Evolutionary conservation across 2,113 vertebrate genomes (phyloP).

Genomic region (Bos indicus): DNA sequence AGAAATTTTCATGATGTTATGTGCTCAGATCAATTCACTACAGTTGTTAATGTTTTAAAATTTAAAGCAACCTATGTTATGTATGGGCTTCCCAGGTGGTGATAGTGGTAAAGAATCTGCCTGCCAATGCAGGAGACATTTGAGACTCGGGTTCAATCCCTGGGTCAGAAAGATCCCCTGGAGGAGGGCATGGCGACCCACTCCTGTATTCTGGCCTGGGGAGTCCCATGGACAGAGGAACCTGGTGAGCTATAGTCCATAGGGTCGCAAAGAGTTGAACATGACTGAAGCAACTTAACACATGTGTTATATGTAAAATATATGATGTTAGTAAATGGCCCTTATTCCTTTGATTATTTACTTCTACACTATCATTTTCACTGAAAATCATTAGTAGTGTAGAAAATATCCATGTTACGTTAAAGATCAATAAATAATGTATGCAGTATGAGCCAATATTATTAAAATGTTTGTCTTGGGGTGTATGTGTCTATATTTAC

Average conservation of each 20-base stretch:
- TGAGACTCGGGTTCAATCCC: fast-evolving
- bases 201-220: background rate
- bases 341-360: background rate
- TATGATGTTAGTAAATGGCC: background rate
- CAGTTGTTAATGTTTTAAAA: background rate
- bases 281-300: background rate
- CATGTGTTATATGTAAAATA: background rate
- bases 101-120: background rate
- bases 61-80: background rate
- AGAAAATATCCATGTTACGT: background rate
- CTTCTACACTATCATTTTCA: background rate
- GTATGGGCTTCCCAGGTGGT: background rate
- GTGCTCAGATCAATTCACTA: background rate
- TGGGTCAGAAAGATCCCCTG: background rate
- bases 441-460: background rate
- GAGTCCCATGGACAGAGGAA: background rate
- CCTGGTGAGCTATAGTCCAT: background rate
- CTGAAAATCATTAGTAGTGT: background rate
- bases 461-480: background rate
- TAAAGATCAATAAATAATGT: background rate
- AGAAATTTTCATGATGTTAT: background rate
- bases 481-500: background rate
- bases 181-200: background rate
- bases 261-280: background rate
- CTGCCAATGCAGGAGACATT: background rate